Base-by-base conservation (phyloP, 2,797 vertebrate species). In the Pelochelys cantorii region DNA sequence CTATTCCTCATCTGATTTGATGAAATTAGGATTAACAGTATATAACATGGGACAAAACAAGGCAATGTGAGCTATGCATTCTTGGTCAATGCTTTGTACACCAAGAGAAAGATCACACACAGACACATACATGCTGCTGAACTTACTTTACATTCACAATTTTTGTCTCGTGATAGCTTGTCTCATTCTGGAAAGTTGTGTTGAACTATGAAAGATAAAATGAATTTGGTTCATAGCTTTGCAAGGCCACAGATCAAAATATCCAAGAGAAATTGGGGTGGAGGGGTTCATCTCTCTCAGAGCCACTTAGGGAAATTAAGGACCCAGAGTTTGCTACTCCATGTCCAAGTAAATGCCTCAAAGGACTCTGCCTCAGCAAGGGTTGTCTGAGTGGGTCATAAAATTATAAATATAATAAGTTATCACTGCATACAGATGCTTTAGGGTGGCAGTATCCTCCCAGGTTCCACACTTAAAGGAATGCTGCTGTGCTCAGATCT, bases 121-220 rank as follows among this genome's bases (percentile, higher is more conserved):
- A 56, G 23, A 59, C 59, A 12, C 5, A 59, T 42, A 7, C 62
- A 52, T 53, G 62, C 27, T 1, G 4, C 22, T 9, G 81, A 75
- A 97, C 98, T 98, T 96, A 98, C 98, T 29, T 6, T 37, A 98
- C 56, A 59, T 37, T 1, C 31, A 7, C 0, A 1, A 98, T 97
- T 79, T 95, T 2, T 2, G 97, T 98, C 90, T 96, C 18, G 8
- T 0, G 0, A 15, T 65, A 97, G 17, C 0, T 4, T 0, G 0
- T 0, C 2, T 4, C 1, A 0, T 0, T 0, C 0, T 0, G 0
- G 1, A 98, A 81, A 68, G 1, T 4, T 0, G 0, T 0, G 0
- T 0, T 0, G 87, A 98, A 97, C 98, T 98, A 57, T 27, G 94
- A 94, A 96, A 84, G 29, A 96, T 11, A 94, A 94, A 90, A 89